phyloP scores from a whole-genome alignment of 2,888 invertebrate species.

The Eilema depressum region DNA sequence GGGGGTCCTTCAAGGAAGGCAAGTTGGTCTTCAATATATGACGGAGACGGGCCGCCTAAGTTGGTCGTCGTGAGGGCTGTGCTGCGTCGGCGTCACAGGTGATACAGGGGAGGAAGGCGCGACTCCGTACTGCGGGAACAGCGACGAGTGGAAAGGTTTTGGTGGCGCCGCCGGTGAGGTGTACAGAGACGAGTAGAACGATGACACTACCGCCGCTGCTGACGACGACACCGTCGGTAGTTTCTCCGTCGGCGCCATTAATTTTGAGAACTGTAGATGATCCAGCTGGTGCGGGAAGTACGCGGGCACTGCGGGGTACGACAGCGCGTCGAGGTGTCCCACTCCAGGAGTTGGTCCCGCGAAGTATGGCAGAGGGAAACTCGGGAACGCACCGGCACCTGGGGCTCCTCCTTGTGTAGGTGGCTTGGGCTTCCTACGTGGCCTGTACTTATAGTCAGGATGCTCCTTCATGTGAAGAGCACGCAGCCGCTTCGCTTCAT shows the following conservation, averaged over 20 bases:
- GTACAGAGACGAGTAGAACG: constrained; percentile 90
- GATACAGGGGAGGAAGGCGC: constrained; percentile 81
- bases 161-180: constrained; percentile 84
- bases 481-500: constrained; percentile 96
- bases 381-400: constrained; percentile 87
- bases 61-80: constrained; percentile 86
- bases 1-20: constrained; percentile 74
- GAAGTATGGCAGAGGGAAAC: constrained; percentile 89
- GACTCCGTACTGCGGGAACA: constrained; percentile 85
- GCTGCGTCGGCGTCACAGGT: constrained; percentile 78
- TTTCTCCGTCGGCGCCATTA: constrained; percentile 84
- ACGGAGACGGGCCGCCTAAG: constrained; percentile 91
- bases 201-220: constrained; percentile 89
- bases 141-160: constrained; percentile 84
- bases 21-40: constrained; percentile 88
- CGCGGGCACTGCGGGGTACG: constrained; percentile 89
- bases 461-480: constrained; percentile 96
- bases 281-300: constrained; percentile 93
- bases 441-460: constrained; percentile 96
- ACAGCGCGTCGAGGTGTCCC: constrained; percentile 87
- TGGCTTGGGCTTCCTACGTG: constrained; percentile 94
- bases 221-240: constrained; percentile 80
- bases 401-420: constrained; percentile 85
- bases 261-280: constrained; percentile 88
- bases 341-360: constrained; percentile 88